phyloP scores from a whole-genome alignment of 2,797 vertebrate species.

The Sebastes matsubarae region DNA sequence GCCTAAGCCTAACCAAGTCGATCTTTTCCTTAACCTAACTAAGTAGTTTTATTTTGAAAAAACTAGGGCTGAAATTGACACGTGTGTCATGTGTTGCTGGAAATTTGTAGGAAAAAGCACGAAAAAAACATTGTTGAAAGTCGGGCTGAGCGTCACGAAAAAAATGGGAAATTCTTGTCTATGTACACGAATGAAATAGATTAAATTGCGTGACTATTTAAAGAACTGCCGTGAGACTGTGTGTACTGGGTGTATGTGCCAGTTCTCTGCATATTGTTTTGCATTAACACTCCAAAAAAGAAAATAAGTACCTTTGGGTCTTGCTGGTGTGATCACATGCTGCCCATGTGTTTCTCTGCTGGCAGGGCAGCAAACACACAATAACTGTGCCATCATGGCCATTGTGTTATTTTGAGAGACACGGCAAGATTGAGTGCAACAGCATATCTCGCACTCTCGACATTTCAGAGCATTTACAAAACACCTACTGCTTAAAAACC shows the following conservation, averaged over 20 bases:
- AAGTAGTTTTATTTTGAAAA: too few species aligned
- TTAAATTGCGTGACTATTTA: too few species aligned
- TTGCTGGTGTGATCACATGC: not conserved
- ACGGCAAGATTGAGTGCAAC: not conserved
- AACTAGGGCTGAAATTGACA: too few species aligned
- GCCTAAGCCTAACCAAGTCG: too few species aligned
- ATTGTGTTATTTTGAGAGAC: not conserved
- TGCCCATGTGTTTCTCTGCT: slow-evolving; percentile 2
- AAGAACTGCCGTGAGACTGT: not conserved
- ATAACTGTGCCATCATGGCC: not conserved
- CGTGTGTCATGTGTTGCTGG: too few species aligned
- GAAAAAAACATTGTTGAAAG: too few species aligned
- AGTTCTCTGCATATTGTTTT: not conserved
- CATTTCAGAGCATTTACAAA: slow-evolving; percentile 2
- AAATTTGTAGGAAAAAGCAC: too few species aligned
- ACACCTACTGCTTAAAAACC: not conserved
- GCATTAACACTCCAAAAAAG: not conserved
- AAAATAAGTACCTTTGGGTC: not conserved
- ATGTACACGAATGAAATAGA: too few species aligned
- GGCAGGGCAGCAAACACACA: not conserved
- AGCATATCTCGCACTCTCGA: not conserved
- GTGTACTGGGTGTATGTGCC: not conserved
- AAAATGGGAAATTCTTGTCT: too few species aligned
- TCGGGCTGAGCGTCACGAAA: too few species aligned
- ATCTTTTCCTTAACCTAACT: too few species aligned